Evolutionary conservation across 2,888 invertebrate species (phyloP).

Genomic region (Automeris io): DNA sequence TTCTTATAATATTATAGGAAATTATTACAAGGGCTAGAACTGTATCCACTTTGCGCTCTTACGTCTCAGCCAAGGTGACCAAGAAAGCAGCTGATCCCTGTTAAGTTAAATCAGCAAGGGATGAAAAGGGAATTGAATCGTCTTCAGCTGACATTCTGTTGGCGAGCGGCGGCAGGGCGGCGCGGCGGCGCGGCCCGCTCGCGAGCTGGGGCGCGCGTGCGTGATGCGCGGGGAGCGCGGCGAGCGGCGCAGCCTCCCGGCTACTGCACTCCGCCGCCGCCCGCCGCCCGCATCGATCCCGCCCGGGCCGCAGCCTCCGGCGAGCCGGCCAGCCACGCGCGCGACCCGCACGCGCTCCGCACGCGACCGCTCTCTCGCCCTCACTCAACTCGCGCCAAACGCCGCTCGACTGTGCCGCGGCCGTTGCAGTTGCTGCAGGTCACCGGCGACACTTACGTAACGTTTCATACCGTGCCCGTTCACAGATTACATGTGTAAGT

Average conservation of each 20-base stretch:
- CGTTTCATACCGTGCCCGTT: slow-evolving; percentile 47
- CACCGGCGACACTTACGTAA: slow-evolving; percentile 62
- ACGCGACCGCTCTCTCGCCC: slow-evolving; percentile 35
- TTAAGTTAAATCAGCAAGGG: slow-evolving; percentile 63
- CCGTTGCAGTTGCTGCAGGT: slow-evolving; percentile 51
- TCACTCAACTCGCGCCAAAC: slow-evolving; percentile 50
- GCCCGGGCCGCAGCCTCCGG: slow-evolving; percentile 55
- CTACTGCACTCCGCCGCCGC: slow-evolving; percentile 72
- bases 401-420: slow-evolving; percentile 44
- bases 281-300: slow-evolving; percentile 74
- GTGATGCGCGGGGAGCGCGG: slow-evolving; percentile 26
- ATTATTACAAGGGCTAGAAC: no score
- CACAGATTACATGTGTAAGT: slow-evolving; percentile 57
- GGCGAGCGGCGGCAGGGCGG: slow-evolving; percentile 29
- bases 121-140: slow-evolving; percentile 59
- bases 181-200: slow-evolving; percentile 25
- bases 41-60: no score
- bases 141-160: slow-evolving; percentile 32
- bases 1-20: no score
- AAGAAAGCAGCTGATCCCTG: no score
- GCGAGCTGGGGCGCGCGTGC: slow-evolving; percentile 22
- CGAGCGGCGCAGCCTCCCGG: slow-evolving; percentile 65
- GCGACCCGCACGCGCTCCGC: slow-evolving; percentile 45
- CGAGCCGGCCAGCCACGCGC: slow-evolving; percentile 48
- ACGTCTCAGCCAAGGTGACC: no score